A percentile compares a stretch with the other conserved stretches of the same genome.
Conservation (phyloP, 1,140 invertebrate species). For the Bombus huntii region DNA sequence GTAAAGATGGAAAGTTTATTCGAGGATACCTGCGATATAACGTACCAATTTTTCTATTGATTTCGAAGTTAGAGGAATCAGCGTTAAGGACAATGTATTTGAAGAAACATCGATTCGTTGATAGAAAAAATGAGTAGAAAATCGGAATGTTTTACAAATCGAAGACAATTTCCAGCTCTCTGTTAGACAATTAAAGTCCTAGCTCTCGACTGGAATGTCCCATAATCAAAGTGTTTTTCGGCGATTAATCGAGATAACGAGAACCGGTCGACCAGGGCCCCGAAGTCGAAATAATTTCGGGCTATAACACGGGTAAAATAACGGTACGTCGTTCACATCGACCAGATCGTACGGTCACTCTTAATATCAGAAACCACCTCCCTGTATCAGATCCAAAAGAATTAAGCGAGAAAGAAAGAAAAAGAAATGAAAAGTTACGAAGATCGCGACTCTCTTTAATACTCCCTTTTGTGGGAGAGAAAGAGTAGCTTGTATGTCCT, state of each 20-base stretch:
- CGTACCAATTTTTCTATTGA: neutral
- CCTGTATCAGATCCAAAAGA: neutral
- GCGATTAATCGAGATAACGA: conserved; percentile 61
- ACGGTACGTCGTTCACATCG: conserved; percentile 49
- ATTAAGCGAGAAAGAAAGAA: neutral
- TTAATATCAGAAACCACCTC: conserved; percentile 40
- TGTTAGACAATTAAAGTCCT: conserved; percentile 23
- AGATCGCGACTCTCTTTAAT: conserved; percentile 34
- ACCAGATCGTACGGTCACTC: conserved; percentile 33
- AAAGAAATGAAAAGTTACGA: neutral
- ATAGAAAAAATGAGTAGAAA: neutral
- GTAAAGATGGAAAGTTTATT: too few species aligned
- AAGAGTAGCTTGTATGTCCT: neutral
- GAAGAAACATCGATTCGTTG: neutral
- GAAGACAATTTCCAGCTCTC: neutral
- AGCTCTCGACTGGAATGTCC: conserved; percentile 26
- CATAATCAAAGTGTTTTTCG: conserved; percentile 49
- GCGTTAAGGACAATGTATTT: neutral
- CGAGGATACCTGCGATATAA: too few species aligned
- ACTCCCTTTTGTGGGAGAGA: neutral
- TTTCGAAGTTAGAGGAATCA: neutral
- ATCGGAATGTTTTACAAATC: neutral
- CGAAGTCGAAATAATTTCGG: conserved; percentile 54
- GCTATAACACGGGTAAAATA: conserved; percentile 50
- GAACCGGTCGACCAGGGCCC: conserved; percentile 53